Evolutionary conservation across 2,888 invertebrate species (phyloP), one percentile per base, ranked within the genome.

Genomic region (Amiota mariae): DNA sequence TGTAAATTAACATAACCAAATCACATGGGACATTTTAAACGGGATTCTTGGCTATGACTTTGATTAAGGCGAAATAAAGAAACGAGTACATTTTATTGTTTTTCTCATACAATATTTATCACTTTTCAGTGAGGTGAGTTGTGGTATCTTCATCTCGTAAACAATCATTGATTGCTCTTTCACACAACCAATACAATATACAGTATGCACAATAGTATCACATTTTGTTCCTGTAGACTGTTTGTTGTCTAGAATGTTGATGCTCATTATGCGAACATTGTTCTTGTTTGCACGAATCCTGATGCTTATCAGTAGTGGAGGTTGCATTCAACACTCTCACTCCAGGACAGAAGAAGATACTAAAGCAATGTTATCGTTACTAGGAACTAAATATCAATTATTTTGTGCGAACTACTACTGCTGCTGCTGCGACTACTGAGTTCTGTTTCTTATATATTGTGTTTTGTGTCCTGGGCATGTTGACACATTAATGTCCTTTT

Each of bases 181-280:
- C 36, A 36, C 8, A 36, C 36, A 36, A 36, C 8, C 36, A 6
- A 2, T 36, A 36, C 8, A 2, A 24, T 24, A 24, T 24, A 24
- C n/a, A n/a, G n/a, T 24, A 3, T 24, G 24, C 3, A 24, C 24
- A 24, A 24, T 24, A 24, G 24, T 36, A 36, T 2, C 36, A 6
- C 54, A 54, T n/a, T n/a, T 54, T 4, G 13, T 54, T 57, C 9
- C 56, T 49, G 20, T 59, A 24, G 24, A 70, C 11, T 71, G 66
- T 3, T 3, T 24, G 24, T 24, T 24, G 24, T 24, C 24, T 24
- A 24, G 24, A 24, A 24, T 63, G 36, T 49, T 66, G 46, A 73
- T 79, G 75, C 80, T 81, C 81, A 82, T 81, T 86, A 87, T 86
- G 80, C 85, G 80, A 72, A 78, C 80, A 86, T 87, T 85, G 87